These are phyloP conservation scores for Mustela nigripes DNA, from an alignment of 2,113 vertebrate species.

Conservation along the genomic window DNA sequence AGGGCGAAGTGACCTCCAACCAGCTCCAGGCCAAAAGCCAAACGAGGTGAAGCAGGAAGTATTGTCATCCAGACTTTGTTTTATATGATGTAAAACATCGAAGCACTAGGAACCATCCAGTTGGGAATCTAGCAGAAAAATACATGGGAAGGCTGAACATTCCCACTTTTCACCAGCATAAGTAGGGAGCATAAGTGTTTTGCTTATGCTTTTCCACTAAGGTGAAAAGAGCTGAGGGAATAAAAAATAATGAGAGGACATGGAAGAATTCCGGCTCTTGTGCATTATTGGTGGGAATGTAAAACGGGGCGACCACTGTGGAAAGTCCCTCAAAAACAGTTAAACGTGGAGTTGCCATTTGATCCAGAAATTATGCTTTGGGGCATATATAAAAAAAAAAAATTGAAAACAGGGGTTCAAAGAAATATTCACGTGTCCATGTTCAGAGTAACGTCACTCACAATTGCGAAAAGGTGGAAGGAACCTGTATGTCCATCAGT, in stretches of 20 bases:
- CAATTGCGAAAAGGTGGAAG: background rate
- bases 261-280: background rate
- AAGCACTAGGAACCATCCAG: background rate
- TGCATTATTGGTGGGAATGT: background rate
- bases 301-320: background rate
- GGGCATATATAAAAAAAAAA: too few relatives aligned
- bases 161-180: background rate
- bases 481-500: background rate
- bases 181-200: background rate
- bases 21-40: background rate
- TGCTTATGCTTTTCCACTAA: too few relatives aligned
- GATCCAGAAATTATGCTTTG: background rate
- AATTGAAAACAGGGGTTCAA: background rate
- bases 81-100: constrained; percentile 24
- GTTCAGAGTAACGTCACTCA: background rate
- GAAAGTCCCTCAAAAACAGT: background rate
- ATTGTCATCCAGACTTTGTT: constrained; percentile 37
- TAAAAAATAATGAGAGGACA: background rate
- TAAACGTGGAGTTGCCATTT: background rate
- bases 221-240: background rate
- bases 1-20: background rate
- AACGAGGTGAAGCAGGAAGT: background rate
- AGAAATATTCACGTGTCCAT: background rate
- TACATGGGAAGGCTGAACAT: background rate
- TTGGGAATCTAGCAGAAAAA: background rate